Evolutionary conservation across 2,797 vertebrate species (phyloP).

Genomic region (Sarcoramphus papa): DNA sequence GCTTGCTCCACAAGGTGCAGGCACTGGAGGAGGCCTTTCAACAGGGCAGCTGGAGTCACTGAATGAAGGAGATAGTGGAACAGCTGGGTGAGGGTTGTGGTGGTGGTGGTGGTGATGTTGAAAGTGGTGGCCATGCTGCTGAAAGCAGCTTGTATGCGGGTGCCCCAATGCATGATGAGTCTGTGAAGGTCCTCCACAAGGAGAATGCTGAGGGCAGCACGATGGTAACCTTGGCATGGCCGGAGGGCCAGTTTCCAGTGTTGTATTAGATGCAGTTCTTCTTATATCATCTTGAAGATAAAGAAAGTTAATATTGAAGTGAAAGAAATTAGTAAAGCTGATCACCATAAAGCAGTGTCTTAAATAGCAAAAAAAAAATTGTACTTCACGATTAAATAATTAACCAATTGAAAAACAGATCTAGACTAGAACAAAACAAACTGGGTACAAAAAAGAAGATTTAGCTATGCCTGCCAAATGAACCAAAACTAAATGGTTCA

Average conservation of each 20-base stretch:
- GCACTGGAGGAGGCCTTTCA: conserved; percentile 87
- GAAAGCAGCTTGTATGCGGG: conserved; percentile 89
- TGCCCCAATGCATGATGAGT: conserved; percentile 86
- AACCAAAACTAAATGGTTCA: not conserved
- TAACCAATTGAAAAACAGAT: not conserved
- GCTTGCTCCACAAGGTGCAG: conserved; percentile 83
- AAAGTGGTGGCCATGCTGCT: conserved; percentile 84
- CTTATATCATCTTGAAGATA: conserved; percentile 83
- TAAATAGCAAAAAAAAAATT: not conserved
- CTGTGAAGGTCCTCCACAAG: conserved; percentile 88
- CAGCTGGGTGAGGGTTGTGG: conserved; percentile 83
- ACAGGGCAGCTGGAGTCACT: conserved; percentile 87
- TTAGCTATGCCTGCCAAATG: not conserved
- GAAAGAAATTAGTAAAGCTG: not conserved
- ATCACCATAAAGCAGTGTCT: not conserved
- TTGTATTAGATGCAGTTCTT: conserved; percentile 76
- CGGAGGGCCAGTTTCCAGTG: conserved; percentile 81
- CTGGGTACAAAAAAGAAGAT: not conserved
- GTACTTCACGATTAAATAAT: not conserved
- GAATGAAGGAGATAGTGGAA: conserved; percentile 84
- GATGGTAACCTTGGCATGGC: conserved; percentile 95
- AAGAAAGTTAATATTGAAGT: not conserved
- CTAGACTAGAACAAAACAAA: not conserved
- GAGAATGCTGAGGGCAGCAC: conserved; percentile 97
- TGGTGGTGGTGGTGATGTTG: conserved; percentile 88